Evolutionary conservation across 2,797 vertebrate genomes (phyloP).

Genomic region (Micrastur ruficollis): DNA sequence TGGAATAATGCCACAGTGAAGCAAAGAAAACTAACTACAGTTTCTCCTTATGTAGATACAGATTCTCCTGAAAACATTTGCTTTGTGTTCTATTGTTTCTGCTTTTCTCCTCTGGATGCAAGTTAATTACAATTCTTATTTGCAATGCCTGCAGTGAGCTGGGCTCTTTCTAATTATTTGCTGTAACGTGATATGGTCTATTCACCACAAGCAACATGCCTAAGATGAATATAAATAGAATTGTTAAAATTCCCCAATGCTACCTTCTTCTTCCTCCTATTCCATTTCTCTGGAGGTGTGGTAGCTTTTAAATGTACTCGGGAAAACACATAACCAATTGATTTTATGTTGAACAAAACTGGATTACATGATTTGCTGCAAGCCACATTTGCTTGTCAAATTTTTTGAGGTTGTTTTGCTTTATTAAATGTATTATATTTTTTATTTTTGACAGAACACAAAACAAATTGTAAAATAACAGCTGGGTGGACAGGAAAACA

Average conservation of each 20-base stretch:
- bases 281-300: neutral
- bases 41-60: neutral
- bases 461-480: neutral
- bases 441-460: neutral
- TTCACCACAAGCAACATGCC: neutral
- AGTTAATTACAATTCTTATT: neutral
- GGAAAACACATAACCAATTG: neutral
- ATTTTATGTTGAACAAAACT: neutral
- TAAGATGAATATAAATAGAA: neutral
- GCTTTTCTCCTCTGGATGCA: neutral
- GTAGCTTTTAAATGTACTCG: neutral
- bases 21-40: neutral
- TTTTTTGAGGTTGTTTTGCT: neutral
- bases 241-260: neutral
- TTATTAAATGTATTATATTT: neutral
- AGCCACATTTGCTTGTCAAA: neutral
- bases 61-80: neutral
- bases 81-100: neutral
- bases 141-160: neutral
- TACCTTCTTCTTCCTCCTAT: neutral
- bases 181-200: neutral
- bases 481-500: neutral
- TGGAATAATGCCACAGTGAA: neutral
- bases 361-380: neutral
- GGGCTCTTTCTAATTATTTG: neutral